These are phyloP conservation scores for Clistopyga incitator DNA, from an alignment of 2,888 invertebrate species.

Conservation along the genomic window DNA sequence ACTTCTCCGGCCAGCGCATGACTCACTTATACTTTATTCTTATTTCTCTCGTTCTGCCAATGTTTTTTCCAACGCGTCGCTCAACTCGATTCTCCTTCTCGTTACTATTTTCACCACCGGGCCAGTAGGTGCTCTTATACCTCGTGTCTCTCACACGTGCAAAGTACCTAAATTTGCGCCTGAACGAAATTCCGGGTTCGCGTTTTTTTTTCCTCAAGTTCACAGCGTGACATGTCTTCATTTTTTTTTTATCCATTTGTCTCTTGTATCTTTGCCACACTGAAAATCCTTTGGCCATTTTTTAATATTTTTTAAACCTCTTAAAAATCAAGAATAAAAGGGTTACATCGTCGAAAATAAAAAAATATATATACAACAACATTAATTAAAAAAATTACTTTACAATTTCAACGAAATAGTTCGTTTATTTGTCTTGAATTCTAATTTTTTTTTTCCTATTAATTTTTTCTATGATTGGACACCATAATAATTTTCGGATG, in stretches of 20 bases:
- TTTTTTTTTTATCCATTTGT: neutral
- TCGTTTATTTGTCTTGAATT: too few species aligned
- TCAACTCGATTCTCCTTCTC: slow-evolving; percentile 7
- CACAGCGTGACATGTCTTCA: slow-evolving; percentile 5
- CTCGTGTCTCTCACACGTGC: neutral
- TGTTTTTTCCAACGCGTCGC: slow-evolving; percentile 3
- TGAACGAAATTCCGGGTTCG: slow-evolving; percentile 30
- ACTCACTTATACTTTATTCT: neutral
- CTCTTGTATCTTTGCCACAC: neutral
- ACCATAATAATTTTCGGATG: too few species aligned
- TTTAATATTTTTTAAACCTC: neutral
- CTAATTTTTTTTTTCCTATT: too few species aligned
- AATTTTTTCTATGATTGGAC: too few species aligned
- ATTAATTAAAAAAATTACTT: neutral
- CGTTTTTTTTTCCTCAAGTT: slow-evolving; percentile 10
- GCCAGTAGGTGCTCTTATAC: slow-evolving; percentile 43
- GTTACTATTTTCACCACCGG: slow-evolving; percentile 56
- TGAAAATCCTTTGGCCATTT: neutral
- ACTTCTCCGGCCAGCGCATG: slow-evolving; percentile 16
- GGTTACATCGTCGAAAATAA: too few species aligned
- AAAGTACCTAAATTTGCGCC: slow-evolving; percentile 37
- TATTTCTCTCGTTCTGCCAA: slow-evolving; percentile 33
- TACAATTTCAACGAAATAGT: too few species aligned
- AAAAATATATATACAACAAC: too few species aligned
- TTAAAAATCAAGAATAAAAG: neutral